Evolutionary conservation across 2,888 invertebrate genomes (phyloP).

Genomic region (Polyommatus iphigenia): DNA sequence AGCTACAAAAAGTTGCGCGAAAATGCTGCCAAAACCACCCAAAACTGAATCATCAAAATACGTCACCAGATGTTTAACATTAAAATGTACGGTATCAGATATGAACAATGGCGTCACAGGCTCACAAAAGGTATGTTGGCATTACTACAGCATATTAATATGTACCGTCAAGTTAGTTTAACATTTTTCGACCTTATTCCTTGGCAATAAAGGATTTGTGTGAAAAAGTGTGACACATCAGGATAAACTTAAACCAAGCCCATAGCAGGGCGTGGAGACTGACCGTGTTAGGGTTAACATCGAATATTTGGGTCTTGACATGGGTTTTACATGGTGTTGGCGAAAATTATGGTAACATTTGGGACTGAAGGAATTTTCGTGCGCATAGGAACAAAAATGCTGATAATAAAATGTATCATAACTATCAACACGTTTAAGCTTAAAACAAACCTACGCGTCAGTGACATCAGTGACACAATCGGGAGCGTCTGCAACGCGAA

Average conservation of each 20-base stretch:
- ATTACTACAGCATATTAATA: slow-evolving; percentile 7
- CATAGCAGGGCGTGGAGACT: not conserved
- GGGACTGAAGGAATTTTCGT: not conserved
- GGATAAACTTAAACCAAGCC: not conserved
- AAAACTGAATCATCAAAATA: not conserved
- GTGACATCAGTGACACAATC: too few species aligned
- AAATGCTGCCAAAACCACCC: not conserved
- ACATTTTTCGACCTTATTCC: not conserved
- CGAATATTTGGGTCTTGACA: not conserved
- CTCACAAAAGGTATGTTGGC: not conserved
- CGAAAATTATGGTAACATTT: not conserved
- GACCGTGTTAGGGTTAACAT: not conserved
- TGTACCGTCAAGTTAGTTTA: not conserved
- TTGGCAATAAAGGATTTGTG: not conserved
- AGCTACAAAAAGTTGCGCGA: not conserved
- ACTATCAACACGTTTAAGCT: too few species aligned
- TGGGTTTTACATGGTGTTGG: not conserved
- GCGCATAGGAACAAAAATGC: too few species aligned
- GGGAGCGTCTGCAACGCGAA: too few species aligned
- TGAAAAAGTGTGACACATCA: not conserved
- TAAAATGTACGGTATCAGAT: not conserved
- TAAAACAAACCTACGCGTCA: too few species aligned
- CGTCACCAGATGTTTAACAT: slow-evolving; percentile 5
- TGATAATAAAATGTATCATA: too few species aligned
- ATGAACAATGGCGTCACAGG: slow-evolving; percentile 1